Conservation (phyloP, 1,140 invertebrate genomes). For the Chironomus tepperi region DNA sequence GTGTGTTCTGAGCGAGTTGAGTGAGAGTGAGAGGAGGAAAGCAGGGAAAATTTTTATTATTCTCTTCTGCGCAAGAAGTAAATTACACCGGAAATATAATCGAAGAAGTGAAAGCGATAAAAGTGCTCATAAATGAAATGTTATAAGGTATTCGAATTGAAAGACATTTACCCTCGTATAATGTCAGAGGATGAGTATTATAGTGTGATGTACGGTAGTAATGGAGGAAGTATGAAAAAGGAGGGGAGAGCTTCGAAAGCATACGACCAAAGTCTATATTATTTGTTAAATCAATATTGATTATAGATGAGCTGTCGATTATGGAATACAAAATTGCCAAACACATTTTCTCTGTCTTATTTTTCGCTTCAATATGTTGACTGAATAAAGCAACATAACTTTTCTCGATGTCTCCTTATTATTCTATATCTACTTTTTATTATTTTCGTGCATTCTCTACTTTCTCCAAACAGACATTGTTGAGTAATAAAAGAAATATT, state of each 20-base stretch:
- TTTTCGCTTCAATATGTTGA: conserved; percentile 7
- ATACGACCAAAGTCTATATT: conserved; percentile 16
- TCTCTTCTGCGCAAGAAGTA: conserved; percentile 11
- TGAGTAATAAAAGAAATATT: not conserved
- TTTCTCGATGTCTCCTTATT: not conserved
- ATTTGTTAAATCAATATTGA: conserved; percentile 23
- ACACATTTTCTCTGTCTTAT: not conserved
- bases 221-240: not conserved
- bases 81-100: conserved; percentile 14
- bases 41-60: not conserved
- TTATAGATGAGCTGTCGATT: conserved; percentile 23
- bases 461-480: not conserved
- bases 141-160: conserved; percentile 2
- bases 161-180: not conserved
- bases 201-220: not conserved
- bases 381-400: conserved; percentile 13
- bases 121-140: conserved; percentile 13
- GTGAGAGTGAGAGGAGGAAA: not conserved
- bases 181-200: not conserved
- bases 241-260: not conserved
- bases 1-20: not conserved
- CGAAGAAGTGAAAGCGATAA: conserved; percentile 12
- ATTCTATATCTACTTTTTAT: not conserved
- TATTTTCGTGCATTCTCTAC: conserved; percentile 3
- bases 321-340: conserved; percentile 20